A percentile compares a stretch with the other conserved stretches of the same genome.
These are phyloP conservation scores for Vireo griseus DNA, from an alignment of 2,797 vertebrate species.

Conservation along the genomic window DNA sequence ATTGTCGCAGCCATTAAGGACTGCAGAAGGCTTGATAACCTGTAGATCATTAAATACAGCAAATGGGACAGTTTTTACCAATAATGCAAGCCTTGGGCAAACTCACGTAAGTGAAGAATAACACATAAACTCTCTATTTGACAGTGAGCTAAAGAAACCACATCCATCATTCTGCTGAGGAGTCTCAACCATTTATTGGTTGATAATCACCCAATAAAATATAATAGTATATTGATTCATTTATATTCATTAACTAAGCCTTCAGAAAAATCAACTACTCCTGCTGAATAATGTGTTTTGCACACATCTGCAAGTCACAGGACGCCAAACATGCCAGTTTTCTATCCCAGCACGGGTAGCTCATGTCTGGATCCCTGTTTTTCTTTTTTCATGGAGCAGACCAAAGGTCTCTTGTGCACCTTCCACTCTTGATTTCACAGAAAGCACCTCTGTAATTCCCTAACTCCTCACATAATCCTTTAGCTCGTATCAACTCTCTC, in stretches of 20 bases:
- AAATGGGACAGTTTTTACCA: conserved; percentile 42
- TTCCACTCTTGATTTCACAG: neutral
- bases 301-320: neutral
- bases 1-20: conserved; percentile 18
- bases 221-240: neutral
- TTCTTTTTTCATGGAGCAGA: neutral
- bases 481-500: neutral
- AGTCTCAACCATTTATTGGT: neutral
- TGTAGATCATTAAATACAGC: conserved; percentile 26
- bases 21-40: neutral
- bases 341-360: neutral
- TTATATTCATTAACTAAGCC: conserved; percentile 5
- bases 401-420: neutral
- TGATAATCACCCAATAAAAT: conserved; percentile 44
- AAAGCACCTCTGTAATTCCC: neutral
- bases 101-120: conserved; percentile 15
- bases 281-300: neutral
- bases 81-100: conserved; percentile 35
- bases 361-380: neutral
- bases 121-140: neutral
- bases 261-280: conserved; percentile 8
- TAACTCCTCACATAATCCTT: neutral
- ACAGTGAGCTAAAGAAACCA: conserved; percentile 26
- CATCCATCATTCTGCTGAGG: conserved; percentile 25
- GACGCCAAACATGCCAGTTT: neutral